Percentiles rank a stretch among this genome's conserved stretches.
phyloP scores from a whole-genome alignment of 2,797 vertebrate genomes.

The Megaceryle alcyon region DNA sequence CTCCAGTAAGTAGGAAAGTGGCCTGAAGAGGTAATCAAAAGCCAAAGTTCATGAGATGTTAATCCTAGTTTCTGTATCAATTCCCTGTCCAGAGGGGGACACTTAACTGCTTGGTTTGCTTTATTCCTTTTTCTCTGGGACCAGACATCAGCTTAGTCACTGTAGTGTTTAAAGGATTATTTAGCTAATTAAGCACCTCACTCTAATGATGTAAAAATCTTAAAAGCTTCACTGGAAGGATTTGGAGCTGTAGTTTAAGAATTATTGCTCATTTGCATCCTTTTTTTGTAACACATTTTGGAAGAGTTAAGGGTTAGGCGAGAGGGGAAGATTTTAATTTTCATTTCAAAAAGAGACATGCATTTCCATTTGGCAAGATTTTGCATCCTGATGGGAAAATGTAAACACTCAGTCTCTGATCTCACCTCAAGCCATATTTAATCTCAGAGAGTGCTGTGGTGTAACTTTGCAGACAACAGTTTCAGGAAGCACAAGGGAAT shows the following conservation, averaged over 20 bases:
- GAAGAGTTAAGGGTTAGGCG: background rate
- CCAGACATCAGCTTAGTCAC: slow-evolving; percentile 5
- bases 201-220: background rate
- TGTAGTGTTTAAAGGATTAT: background rate
- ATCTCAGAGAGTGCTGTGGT: slow-evolving; percentile 9
- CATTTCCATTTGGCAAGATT: slow-evolving; percentile 42
- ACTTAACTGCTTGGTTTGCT: background rate
- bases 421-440: slow-evolving; percentile 16
- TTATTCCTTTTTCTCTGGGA: background rate
- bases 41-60: background rate
- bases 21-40: background rate
- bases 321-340: background rate
- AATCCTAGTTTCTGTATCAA: background rate
- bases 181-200: slow-evolving; percentile 30
- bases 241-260: background rate
- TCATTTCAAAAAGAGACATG: background rate
- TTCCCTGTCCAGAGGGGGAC: background rate
- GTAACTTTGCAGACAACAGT: background rate
- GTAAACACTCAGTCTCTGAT: background rate
- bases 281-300: background rate
- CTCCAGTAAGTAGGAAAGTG: background rate
- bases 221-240: slow-evolving; percentile 53
- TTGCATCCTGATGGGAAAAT: background rate
- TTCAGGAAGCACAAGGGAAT: background rate
- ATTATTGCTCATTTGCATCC: background rate